phyloP scores from a whole-genome alignment of 2,888 invertebrate species.

The Drosophila atroscutellata region DNA sequence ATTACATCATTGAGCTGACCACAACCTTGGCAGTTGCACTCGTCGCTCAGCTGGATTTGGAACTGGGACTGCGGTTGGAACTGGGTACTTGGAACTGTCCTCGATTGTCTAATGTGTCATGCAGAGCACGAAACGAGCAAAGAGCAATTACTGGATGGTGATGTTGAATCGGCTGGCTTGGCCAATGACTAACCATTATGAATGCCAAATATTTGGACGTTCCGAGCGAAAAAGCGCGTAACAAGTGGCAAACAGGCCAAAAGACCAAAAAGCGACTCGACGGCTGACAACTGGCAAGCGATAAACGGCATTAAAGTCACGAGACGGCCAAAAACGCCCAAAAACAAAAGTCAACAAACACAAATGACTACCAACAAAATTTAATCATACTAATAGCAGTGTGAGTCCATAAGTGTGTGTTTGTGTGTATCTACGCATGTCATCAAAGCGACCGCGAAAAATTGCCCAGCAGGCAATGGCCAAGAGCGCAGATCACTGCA shows the following conservation, averaged over 20 bases:
- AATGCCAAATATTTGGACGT: constrained; percentile 68
- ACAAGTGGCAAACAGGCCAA: constrained; percentile 51
- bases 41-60: constrained; percentile 1
- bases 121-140: constrained; percentile 48
- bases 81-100: background rate
- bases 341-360: constrained; percentile 15
- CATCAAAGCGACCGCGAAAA: constrained; percentile 40
- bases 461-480: constrained; percentile 36
- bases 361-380: constrained; percentile 11
- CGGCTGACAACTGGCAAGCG: constrained; percentile 41
- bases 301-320: constrained; percentile 49
- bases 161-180: constrained; percentile 18
- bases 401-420: background rate
- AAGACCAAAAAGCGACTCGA: constrained; percentile 33
- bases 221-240: constrained; percentile 50
- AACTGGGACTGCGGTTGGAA: background rate
- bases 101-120: constrained; percentile 36
- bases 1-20: constrained; percentile 23
- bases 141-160: constrained; percentile 38
- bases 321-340: constrained; percentile 26
- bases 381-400: constrained; percentile 17
- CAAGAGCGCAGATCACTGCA: constrained; percentile 16
- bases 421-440: constrained; percentile 14
- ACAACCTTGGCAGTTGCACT: constrained; percentile 35
- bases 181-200: constrained; percentile 55